Conservation (phyloP, 2,113 vertebrate genomes). For the Uria aalge region DNA sequence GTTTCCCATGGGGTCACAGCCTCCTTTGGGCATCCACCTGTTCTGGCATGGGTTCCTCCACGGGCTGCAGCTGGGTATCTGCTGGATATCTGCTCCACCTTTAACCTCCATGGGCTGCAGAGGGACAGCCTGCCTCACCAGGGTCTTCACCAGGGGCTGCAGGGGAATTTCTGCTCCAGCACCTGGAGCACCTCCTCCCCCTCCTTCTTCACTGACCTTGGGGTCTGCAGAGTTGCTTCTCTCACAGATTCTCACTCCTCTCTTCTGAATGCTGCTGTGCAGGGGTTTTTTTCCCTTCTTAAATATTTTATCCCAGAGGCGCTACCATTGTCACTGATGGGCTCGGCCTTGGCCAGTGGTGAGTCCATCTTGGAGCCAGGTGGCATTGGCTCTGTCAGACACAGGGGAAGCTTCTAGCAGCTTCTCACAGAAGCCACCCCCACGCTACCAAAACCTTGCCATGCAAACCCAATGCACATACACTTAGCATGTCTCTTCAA, state of each 20-base stretch:
- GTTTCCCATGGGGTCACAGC: background rate
- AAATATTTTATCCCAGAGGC: background rate
- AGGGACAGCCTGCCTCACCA: background rate
- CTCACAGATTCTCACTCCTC: background rate
- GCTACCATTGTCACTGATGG: background rate
- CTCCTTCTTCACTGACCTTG: background rate
- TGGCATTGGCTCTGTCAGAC: background rate
- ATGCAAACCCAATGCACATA: background rate
- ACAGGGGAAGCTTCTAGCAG: background rate
- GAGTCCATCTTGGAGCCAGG: background rate
- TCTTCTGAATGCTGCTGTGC: background rate
- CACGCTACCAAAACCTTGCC: background rate
- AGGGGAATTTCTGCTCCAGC: background rate
- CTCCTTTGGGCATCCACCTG: background rate
- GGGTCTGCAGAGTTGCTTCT: background rate
- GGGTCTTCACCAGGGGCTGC: background rate
- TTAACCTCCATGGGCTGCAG: background rate
- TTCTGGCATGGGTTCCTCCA: background rate
- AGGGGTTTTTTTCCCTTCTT: background rate
- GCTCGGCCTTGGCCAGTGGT: background rate
- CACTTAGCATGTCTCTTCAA: background rate
- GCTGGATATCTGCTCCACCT: background rate
- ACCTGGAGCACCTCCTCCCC: background rate
- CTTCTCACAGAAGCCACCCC: background rate
- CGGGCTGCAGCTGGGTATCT: background rate